Percentiles rank a stretch among this genome's conserved stretches.
Evolutionary conservation across 2,888 invertebrate species (phyloP).

Genomic region (Polyploca ridens): DNA sequence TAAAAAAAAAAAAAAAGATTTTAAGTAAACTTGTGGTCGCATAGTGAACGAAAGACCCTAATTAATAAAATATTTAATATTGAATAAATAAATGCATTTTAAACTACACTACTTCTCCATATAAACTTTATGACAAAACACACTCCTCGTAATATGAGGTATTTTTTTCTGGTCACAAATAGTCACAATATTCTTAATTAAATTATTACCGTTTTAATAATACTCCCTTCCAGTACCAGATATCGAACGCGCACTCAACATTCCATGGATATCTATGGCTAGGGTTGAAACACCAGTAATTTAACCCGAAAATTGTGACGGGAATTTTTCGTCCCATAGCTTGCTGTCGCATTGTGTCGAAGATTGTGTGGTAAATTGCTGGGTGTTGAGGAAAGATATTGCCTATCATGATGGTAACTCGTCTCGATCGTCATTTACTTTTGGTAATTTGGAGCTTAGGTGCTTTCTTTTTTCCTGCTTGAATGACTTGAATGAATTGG

Average conservation of each 20-base stretch:
- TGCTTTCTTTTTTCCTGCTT: background rate
- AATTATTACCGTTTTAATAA: background rate
- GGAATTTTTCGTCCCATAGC: slow-evolving; percentile 21
- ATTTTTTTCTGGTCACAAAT: too few species aligned
- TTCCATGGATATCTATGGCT: slow-evolving; percentile 17
- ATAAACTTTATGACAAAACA: too few species aligned
- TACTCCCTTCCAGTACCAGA: slow-evolving; percentile 12
- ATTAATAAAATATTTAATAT: too few species aligned
- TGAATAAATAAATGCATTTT: too few species aligned
- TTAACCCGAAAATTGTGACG: slow-evolving; percentile 28
- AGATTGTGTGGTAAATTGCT: slow-evolving; percentile 13
- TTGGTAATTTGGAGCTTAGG: slow-evolving; percentile 9
- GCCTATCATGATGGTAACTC: slow-evolving; percentile 1
- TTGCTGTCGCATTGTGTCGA: slow-evolving; percentile 9
- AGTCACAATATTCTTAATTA: background rate
- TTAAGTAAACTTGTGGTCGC: too few species aligned
- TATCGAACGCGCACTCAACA: slow-evolving; percentile 25
- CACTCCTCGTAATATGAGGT: too few species aligned
- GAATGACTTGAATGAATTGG: background rate
- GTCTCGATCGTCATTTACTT: slow-evolving; percentile 5
- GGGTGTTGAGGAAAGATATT: slow-evolving; percentile 9
- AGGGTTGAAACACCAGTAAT: slow-evolving; percentile 23
- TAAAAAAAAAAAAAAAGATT: too few species aligned
- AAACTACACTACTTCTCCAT: too few species aligned
- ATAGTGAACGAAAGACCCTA: too few species aligned